These are phyloP conservation scores for Hystrix brachyura DNA, from an alignment of 2,113 vertebrate species.

Conservation along the genomic window DNA sequence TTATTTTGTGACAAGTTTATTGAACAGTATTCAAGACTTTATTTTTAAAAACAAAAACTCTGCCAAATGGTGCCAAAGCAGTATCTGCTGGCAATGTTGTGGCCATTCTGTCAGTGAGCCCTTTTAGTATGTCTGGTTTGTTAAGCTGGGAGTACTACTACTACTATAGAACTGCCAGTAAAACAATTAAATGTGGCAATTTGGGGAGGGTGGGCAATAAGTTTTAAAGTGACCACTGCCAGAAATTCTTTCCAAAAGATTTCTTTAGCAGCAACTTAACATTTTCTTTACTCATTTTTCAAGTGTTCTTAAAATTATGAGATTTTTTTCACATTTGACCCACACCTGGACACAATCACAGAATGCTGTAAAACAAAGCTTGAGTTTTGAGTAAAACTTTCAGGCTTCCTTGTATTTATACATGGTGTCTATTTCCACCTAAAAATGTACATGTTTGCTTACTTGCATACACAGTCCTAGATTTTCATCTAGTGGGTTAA, in stretches of 20 bases:
- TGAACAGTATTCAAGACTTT: constrained; percentile 79
- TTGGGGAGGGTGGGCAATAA: constrained; percentile 64
- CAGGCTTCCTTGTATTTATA: constrained; percentile 61
- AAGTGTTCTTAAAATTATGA: constrained; percentile 59
- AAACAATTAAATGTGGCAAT: constrained; percentile 70
- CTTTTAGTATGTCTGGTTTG: constrained; percentile 70
- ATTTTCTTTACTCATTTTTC: constrained; percentile 71
- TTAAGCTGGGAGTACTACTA: constrained; percentile 40
- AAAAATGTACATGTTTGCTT: constrained; percentile 51
- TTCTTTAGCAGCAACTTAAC: constrained; percentile 61
- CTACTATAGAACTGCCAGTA: constrained; percentile 65
- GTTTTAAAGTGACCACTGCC: constrained; percentile 58
- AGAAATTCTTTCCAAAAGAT: constrained; percentile 64
- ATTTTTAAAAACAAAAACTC: constrained; percentile 71
- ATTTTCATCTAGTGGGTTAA: constrained; percentile 67
- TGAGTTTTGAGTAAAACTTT: constrained; percentile 39
- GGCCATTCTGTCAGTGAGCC: constrained; percentile 62
- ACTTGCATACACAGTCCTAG: constrained; percentile 55
- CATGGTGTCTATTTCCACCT: constrained; percentile 56
- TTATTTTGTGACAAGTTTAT: constrained; percentile 81
- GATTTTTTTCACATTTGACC: constrained; percentile 65
- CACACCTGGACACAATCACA: constrained; percentile 63
- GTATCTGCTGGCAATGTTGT: constrained; percentile 44
- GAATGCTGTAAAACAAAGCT: constrained; percentile 59
- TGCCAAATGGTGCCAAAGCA: constrained; percentile 67